phyloP scores from a whole-genome alignment of 2,888 invertebrate genomes.

The Lampropteryx suffumata region DNA sequence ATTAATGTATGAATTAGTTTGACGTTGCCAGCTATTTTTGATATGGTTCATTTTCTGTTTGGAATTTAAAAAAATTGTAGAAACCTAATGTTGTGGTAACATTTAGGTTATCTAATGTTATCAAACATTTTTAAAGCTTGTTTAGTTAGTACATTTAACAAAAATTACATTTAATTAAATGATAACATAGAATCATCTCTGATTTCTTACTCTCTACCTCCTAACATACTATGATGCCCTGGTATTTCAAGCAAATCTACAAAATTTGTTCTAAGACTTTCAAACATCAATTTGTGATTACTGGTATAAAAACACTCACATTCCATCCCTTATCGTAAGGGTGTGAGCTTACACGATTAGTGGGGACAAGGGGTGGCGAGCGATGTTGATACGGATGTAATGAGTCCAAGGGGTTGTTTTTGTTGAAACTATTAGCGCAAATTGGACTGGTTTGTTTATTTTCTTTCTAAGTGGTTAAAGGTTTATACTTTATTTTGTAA shows the following conservation, averaged over 20 bases:
- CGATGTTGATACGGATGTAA: conserved; percentile 32
- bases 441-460: conserved; percentile 18
- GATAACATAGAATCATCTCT: no score
- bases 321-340: conserved; percentile 7
- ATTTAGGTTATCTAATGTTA: no score
- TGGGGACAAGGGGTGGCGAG: conserved; percentile 3
- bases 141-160: no score
- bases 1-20: background rate
- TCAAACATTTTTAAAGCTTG: no score
- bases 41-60: no score
- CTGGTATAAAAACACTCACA: conserved; percentile 12
- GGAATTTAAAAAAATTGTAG: no score
- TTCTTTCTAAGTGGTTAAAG: background rate
- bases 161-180: no score
- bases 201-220: background rate
- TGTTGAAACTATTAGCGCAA: conserved; percentile 21
- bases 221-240: background rate
- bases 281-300: conserved; percentile 4
- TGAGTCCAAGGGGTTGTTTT: conserved; percentile 24
- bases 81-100: no score
- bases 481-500: background rate
- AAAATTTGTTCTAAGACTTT: background rate
- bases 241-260: background rate
- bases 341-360: conserved; percentile 20
- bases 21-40: no score